Percentiles rank a stretch among this genome's conserved stretches.
phyloP scores from a whole-genome alignment of 2,797 vertebrate genomes.

The Cryptoblepharus egeriae region DNA sequence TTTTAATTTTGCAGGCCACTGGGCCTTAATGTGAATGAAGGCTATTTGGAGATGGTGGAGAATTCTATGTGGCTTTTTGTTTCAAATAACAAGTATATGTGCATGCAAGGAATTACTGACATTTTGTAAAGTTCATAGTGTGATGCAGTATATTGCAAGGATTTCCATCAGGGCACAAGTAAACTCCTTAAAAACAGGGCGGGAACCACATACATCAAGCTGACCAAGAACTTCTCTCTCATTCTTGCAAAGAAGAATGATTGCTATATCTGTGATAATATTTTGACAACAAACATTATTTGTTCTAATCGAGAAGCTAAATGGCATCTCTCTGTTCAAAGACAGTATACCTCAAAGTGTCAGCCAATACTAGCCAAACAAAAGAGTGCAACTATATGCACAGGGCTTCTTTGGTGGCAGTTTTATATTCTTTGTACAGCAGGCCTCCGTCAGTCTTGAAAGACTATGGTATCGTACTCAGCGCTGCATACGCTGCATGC shows the following conservation, averaged over 20 bases:
- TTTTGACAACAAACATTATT: background rate
- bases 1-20: conserved; percentile 75
- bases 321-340: background rate
- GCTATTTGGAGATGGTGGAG: conserved; percentile 39
- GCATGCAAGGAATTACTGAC: conserved; percentile 60
- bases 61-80: conserved; percentile 39
- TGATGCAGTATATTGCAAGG: conserved; percentile 43
- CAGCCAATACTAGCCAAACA: background rate
- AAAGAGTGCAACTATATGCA: background rate
- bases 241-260: conserved; percentile 27
- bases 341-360: background rate
- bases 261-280: background rate
- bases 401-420: background rate
- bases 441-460: too few relatives aligned
- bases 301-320: background rate
- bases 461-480: too few relatives aligned
- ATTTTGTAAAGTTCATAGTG: conserved; percentile 67
- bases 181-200: conserved; percentile 39
- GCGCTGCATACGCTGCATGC: too few relatives aligned
- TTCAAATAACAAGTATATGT: conserved; percentile 55
- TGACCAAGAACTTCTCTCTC: background rate
- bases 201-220: background rate
- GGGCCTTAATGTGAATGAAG: conserved; percentile 69
- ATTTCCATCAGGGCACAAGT: background rate
- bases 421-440: background rate